A percentile compares a stretch with the other conserved stretches of the same genome.
These are phyloP conservation scores for Diplosoma virens DNA, from an alignment of 23 tunicate species.

Conservation along the genomic window DNA sequence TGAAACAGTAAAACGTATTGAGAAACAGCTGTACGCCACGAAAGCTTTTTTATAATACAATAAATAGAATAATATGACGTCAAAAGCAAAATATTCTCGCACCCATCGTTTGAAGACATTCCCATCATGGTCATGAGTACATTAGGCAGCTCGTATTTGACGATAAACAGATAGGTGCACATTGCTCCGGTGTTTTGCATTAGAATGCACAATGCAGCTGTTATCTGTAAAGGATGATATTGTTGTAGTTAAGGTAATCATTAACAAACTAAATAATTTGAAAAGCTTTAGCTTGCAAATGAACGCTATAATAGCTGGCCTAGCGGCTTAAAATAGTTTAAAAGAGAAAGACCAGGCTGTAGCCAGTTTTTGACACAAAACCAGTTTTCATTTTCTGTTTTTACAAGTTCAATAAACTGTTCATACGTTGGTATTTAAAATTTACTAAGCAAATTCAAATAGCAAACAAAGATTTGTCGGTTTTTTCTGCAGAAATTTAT, in stretches of 20 bases:
- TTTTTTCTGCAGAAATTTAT: too few relatives aligned
- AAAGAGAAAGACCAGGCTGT: not conserved
- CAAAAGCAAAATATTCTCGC: too few relatives aligned
- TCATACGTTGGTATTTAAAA: too few relatives aligned
- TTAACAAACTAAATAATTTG: not conserved
- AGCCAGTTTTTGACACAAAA: not conserved
- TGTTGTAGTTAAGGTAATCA: not conserved
- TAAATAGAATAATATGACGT: too few relatives aligned
- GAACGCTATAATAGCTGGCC: not conserved
- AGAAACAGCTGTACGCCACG: too few relatives aligned
- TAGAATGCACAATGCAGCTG: constrained; percentile 86
- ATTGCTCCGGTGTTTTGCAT: constrained; percentile 99
- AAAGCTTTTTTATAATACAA: too few relatives aligned
- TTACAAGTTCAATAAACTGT: too few relatives aligned
- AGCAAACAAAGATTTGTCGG: too few relatives aligned
- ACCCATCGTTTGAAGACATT: constrained; percentile 52
- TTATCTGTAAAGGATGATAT: constrained; percentile 33
- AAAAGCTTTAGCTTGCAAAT: not conserved
- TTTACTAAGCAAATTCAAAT: too few relatives aligned
- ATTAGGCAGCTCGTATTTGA: constrained; percentile 92
- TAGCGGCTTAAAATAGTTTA: not conserved
- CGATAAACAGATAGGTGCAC: constrained; percentile 93
- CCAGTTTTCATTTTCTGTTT: too few relatives aligned
- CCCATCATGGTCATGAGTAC: constrained; percentile 76
- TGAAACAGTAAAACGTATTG: too few relatives aligned